These are phyloP conservation scores for Lithobates sylvaticus DNA, from an alignment of 2,797 vertebrate species.

Conservation along the genomic window DNA sequence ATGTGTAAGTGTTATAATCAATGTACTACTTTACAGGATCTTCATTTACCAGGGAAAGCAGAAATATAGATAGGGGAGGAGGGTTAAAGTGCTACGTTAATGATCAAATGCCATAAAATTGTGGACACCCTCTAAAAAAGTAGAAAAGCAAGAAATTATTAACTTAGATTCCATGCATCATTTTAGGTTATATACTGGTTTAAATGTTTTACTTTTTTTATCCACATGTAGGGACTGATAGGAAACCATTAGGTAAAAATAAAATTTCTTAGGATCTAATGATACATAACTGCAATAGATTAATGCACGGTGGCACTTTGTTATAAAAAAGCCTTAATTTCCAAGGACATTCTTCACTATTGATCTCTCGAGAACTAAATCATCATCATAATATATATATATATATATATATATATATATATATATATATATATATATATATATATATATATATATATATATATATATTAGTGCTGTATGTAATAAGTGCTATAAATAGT, in stretches of 20 bases:
- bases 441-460: too few relatives aligned
- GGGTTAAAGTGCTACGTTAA: too few relatives aligned
- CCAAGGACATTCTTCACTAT: background rate
- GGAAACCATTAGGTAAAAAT: background rate
- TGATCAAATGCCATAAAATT: background rate
- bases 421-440: too few relatives aligned
- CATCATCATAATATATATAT: too few relatives aligned
- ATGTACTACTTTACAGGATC: background rate
- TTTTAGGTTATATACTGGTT: background rate
- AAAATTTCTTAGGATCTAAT: too few relatives aligned
- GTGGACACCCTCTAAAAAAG: background rate
- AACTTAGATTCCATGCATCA: background rate
- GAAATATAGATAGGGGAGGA: background rate
- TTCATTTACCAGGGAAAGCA: background rate
- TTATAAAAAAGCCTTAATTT: background rate
- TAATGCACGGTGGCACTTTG: background rate
- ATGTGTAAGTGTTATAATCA: background rate
- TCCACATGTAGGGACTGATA: background rate
- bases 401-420: too few relatives aligned
- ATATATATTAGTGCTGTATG: too few relatives aligned
- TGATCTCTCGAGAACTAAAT: background rate
- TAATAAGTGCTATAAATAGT: conserved; percentile 22
- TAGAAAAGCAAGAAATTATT: background rate
- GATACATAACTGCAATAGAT: background rate
- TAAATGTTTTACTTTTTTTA: background rate